phyloP scores from a whole-genome alignment of 2,888 invertebrate genomes.

The Camponotus fellah region DNA sequence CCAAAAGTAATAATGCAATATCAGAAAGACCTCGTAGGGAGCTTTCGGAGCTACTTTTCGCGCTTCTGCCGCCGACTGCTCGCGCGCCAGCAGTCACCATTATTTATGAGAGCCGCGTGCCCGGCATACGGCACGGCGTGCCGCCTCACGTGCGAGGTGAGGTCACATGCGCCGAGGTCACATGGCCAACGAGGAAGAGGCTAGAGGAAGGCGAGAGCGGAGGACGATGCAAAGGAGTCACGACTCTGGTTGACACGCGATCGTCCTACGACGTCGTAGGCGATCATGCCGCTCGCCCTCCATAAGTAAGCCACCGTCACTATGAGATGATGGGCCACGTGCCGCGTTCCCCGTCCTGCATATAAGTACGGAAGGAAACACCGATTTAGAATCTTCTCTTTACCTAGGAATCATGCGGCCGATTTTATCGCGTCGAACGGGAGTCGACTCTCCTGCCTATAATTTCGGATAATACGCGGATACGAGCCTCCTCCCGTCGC shows the following conservation, averaged over 20 bases:
- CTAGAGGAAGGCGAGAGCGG: slow-evolving; percentile 42
- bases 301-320: neutral
- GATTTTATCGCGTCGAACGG: slow-evolving; percentile 49
- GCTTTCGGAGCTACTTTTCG: slow-evolving; percentile 79
- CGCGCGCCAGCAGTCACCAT: slow-evolving; percentile 72
- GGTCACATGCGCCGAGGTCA: slow-evolving; percentile 50
- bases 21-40: slow-evolving; percentile 79
- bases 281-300: slow-evolving; percentile 38
- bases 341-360: slow-evolving; percentile 28
- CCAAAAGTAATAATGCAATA: slow-evolving; percentile 82
- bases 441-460: slow-evolving; percentile 38
- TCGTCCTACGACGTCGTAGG: slow-evolving; percentile 20
- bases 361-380: slow-evolving; percentile 39
- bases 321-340: slow-evolving; percentile 36
- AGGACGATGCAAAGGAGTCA: slow-evolving; percentile 44
- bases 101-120: slow-evolving; percentile 83
- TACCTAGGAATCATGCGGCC: slow-evolving; percentile 13
- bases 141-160: slow-evolving; percentile 61
- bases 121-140: slow-evolving; percentile 78
- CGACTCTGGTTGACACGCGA: slow-evolving; percentile 47
- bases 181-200: slow-evolving; percentile 45
- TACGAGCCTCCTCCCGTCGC: slow-evolving; percentile 6
- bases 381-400: slow-evolving; percentile 29
- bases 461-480: slow-evolving; percentile 45
- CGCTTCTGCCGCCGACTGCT: slow-evolving; percentile 65